phyloP scores from a whole-genome alignment of 1,140 invertebrate species.

The Bombus affinis region DNA sequence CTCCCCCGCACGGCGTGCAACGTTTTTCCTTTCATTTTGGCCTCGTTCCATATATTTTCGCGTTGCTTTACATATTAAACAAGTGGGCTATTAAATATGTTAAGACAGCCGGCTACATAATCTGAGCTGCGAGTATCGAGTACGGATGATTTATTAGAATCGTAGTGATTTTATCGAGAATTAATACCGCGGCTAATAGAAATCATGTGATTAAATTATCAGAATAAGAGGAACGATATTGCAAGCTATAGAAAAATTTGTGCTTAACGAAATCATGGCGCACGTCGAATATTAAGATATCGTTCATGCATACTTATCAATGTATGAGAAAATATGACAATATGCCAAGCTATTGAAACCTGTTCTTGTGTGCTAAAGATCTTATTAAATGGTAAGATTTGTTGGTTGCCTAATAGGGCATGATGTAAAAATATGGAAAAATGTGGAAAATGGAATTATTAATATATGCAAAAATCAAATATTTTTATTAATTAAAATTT shows the following conservation, averaged over 20 bases:
- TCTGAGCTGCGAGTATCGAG: background rate
- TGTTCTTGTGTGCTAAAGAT: background rate
- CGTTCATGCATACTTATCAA: no score
- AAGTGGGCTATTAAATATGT: conserved; percentile 30
- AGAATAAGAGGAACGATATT: no score
- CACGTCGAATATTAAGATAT: background rate
- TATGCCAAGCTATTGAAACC: background rate
- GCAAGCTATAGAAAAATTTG: background rate
- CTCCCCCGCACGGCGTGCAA: conserved; percentile 8
- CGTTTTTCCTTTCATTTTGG: conserved; percentile 50
- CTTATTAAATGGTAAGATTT: background rate
- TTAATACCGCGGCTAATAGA: background rate
- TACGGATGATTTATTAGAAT: background rate
- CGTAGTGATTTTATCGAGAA: background rate
- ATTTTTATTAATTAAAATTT: background rate
- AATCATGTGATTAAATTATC: background rate
- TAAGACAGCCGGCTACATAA: background rate
- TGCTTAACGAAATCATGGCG: background rate
- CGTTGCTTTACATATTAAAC: conserved; percentile 45
- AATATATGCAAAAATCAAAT: background rate
- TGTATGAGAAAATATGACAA: no score
- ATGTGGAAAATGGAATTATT: background rate
- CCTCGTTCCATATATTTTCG: conserved; percentile 38
- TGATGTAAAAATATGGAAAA: no score
- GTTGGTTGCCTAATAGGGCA: background rate